Base-by-base conservation (phyloP, 1,140 invertebrate genomes). In the Drosophila lacteicornis region DNA sequence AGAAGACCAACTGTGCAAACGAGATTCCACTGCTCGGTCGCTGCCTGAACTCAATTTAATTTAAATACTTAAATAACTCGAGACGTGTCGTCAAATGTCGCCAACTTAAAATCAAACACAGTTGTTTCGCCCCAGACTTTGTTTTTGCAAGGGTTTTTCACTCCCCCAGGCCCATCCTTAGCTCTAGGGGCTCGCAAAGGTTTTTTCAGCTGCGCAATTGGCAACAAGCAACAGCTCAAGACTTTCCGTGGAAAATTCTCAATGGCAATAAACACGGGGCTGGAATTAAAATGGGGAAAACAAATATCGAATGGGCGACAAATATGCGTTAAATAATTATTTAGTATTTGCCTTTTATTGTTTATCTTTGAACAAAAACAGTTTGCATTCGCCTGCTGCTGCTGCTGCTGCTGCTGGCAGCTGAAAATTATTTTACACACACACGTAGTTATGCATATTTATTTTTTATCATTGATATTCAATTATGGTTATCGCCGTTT, bases 401-500 rank as follows among this genome's bases (percentile, higher is more conserved):
- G 42, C 43, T 17, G 50, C 30, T 19, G 46, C 46, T 13, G 22
- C 47, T n/a, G 33, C 17, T 36, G 33, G 33, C 69, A 67, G 62
- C 62, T 80, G 77, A 71, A 46, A 62, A 58, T 50, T 46, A 51
- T 55, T 61, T 33, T 55, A 42, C 43, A 36, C 47, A 53, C 53
- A 66, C 55, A 55, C 53, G 66, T 56, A 68, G 68, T 65, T 61
- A 50, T 60, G 45, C 46, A 65, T 74, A 62, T 80, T 71, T 71
- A 69, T 78, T 51, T 60, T 75, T 87, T 79, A 79, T 87, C 80
- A 80, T 83, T 80, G 68, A 73, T 73, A 87, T 87, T 87, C 76
- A 87, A 87, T 88, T 88, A 80, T 56, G 71, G 61, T 88, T 88
- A 88, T 88, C 84, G 73, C 76, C 40, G 27, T 68, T 86, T 58